Evolutionary conservation across 2,888 invertebrate genomes (phyloP).

Genomic region (Apamea crenata): DNA sequence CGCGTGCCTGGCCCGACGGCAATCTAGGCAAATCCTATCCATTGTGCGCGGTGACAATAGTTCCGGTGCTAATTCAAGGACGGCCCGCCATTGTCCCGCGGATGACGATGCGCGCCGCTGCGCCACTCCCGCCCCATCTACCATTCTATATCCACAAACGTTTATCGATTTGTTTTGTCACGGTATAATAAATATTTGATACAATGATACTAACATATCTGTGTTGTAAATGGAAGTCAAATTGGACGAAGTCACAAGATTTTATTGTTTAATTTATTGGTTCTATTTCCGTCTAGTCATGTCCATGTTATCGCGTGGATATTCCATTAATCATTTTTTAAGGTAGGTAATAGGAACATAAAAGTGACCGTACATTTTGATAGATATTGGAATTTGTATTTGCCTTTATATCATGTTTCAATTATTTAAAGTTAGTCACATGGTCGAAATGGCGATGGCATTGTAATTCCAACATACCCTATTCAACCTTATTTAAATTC

Average conservation of each 20-base stretch:
- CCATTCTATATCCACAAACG: constrained; percentile 63
- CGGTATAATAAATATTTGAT: constrained; percentile 59
- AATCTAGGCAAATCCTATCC: constrained; percentile 85
- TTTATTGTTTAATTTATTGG: constrained; percentile 51
- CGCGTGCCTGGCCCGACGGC: constrained; percentile 78
- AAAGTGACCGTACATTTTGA: not conserved
- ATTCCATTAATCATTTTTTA: not conserved
- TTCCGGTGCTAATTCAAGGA: constrained; percentile 89
- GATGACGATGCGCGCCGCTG: constrained; percentile 69
- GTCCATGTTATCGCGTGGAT: constrained; percentile 22
- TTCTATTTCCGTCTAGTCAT: constrained; percentile 31
- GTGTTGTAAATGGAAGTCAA: constrained; percentile 45
- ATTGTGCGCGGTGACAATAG: constrained; percentile 87
- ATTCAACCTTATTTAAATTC: constrained; percentile 30
- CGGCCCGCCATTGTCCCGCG: constrained; percentile 81
- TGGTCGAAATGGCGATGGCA: constrained; percentile 8
- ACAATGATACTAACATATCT: constrained; percentile 45
- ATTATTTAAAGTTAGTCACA: not conserved
- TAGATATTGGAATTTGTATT: not conserved
- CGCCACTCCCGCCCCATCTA: constrained; percentile 69
- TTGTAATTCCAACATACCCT: constrained; percentile 16
- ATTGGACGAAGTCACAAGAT: constrained; percentile 41
- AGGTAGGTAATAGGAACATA: not conserved
- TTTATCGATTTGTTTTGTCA: constrained; percentile 65
- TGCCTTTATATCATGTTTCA: not conserved